phyloP scores from a whole-genome alignment of 2,888 invertebrate species.

The Selenia dentaria region DNA sequence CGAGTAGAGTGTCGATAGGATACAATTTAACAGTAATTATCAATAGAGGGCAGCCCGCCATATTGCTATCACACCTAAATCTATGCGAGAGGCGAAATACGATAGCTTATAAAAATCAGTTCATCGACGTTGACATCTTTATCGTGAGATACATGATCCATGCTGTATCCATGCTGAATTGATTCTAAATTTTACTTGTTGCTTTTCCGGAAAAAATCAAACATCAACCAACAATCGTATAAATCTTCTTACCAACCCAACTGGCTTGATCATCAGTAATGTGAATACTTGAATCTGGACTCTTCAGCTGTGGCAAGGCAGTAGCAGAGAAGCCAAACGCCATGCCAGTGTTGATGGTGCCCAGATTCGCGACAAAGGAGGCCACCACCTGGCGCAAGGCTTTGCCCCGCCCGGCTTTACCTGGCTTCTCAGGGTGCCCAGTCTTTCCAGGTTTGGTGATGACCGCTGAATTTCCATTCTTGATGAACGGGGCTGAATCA shows the following conservation, averaged over 20 bases:
- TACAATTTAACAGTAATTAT: no score
- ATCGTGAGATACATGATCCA: no score
- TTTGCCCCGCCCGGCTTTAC: slow-evolving; percentile 70
- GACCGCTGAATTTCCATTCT: slow-evolving; percentile 59
- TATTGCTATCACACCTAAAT: no score
- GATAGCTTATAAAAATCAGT: no score
- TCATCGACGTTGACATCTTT: no score
- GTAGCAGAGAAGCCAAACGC: slow-evolving; percentile 89
- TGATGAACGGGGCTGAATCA: slow-evolving; percentile 68
- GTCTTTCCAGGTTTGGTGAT: slow-evolving; percentile 40
- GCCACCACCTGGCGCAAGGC: slow-evolving; percentile 84
- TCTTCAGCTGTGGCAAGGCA: slow-evolving; percentile 85
- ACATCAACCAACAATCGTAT: no score
- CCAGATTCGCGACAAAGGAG: slow-evolving; percentile 86
- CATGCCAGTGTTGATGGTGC: slow-evolving; percentile 89
- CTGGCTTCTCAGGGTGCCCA: slow-evolving; percentile 38
- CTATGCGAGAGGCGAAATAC: no score
- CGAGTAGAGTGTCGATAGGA: no score
- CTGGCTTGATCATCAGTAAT: slow-evolving; percentile 85
- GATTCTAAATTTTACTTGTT: no score
- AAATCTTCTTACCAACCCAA: slow-evolving; percentile 85
- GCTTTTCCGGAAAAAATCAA: no score
- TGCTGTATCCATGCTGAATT: no score
- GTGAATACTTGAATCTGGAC: slow-evolving; percentile 73
- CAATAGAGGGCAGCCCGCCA: no score